Evolutionary conservation across 2,113 vertebrate genomes (phyloP), one percentile per base, ranked within the genome.

Genomic region (Leptobrachium leishanense): DNA sequence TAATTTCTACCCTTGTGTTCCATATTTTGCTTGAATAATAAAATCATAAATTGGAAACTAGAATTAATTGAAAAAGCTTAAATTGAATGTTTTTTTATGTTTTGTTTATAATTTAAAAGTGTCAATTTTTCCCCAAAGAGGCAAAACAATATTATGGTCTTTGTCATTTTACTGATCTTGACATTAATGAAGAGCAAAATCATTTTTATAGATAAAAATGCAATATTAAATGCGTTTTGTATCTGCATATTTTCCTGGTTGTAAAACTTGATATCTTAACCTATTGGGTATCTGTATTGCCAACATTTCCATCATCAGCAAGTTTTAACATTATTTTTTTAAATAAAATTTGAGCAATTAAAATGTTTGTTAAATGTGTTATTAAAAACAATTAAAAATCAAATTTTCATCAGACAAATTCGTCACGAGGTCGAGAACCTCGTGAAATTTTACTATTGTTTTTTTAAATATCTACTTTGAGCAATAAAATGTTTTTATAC

Each of bases 11-110:
- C 87, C 69, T 88, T 74, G 79, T 85, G 87, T 86, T 86, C 77
- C 72, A 65, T 59, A 68, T 73, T 86, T 87, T 88, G 79, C 83
- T 86, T 89, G 88, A 91, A 89, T 86, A 88, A 81, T 85, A 89
- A 89, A 90, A 88, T 85, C 82, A 87, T 86, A 86, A 90, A 90
- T 88, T 76, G 82, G 77, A 84, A 83, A 70, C 12, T 73, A 83
- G 88, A 90, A 91, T 90, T 90, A 90, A 91, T 91, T 89, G 82
- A 87, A 88, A 85, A 85, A 88, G 85, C 82, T 87, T 71, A 75
- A 83, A 68, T 79, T 72, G 78, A 88, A 87, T 86, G 75, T 84
- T 85, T 89, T 85, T 89, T 90, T 77, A 85, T 87, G 83, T 86
- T 87, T 85, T 85, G n/a, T 80, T 81, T 82, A 76, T 77, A 87